A percentile compares a stretch with the other conserved stretches of the same genome.
These are phyloP conservation scores for Spea multiplicata DNA, from an alignment of 2,113 vertebrate genomes.

Conservation along the genomic window DNA sequence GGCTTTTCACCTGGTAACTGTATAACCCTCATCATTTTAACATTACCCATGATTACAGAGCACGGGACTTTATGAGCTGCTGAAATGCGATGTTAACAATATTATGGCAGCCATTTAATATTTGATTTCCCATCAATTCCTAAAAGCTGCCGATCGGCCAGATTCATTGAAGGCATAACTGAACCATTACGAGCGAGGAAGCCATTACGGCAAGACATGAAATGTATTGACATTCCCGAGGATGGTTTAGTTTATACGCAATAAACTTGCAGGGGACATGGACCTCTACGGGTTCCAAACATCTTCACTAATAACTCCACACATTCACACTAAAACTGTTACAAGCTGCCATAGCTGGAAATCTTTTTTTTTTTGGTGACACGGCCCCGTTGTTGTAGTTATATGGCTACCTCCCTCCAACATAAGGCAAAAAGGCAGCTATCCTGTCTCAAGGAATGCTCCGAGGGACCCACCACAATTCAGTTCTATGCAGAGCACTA, in stretches of 20 bases:
- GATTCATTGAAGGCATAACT: not conserved
- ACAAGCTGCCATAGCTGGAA: too few species aligned
- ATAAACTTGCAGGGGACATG: constrained; percentile 37
- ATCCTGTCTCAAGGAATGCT: too few species aligned
- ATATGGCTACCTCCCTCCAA: too few species aligned
- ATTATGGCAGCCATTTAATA: constrained; percentile 21
- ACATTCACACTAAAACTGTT: too few species aligned
- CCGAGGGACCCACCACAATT: too few species aligned
- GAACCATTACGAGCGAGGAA: not conserved
- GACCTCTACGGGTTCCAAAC: not conserved
- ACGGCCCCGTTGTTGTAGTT: too few species aligned
- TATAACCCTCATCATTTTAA: constrained; percentile 30
- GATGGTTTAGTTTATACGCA: constrained; percentile 50
- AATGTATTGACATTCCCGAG: not conserved
- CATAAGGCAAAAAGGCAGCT: too few species aligned
- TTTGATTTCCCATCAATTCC: constrained; percentile 16
- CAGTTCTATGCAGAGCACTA: too few species aligned
- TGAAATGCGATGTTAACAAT: constrained; percentile 42
- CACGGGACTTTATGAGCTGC: constrained; percentile 31
- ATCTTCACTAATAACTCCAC: not conserved
- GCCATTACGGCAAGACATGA: constrained; percentile 31
- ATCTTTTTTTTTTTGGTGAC: too few species aligned
- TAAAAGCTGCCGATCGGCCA: not conserved
- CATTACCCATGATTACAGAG: constrained; percentile 21
- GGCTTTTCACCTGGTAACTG: constrained; percentile 27